A percentile compares a stretch with the other conserved stretches of the same genome.
These are phyloP conservation scores for Ecliptopera silaceata DNA, from an alignment of 2,888 invertebrate genomes.

Conservation along the genomic window DNA sequence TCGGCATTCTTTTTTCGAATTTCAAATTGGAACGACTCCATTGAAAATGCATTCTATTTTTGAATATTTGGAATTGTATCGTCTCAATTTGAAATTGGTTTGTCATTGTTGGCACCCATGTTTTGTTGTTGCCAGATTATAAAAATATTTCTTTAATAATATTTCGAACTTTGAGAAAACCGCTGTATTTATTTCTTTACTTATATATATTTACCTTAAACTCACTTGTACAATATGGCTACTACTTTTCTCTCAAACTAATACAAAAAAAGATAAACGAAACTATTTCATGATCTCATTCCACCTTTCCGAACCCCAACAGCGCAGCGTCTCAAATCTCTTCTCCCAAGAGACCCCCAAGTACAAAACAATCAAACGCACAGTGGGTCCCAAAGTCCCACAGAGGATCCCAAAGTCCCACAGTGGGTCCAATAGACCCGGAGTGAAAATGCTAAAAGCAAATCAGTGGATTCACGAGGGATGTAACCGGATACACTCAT, in stretches of 20 bases:
- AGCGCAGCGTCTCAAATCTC: slow-evolving; percentile 18
- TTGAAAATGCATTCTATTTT: slow-evolving; percentile 51
- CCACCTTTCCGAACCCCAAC: slow-evolving; percentile 4
- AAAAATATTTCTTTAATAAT: background rate
- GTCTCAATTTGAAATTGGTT: slow-evolving; percentile 46
- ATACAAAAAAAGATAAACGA: background rate
- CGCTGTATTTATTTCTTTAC: too few species aligned
- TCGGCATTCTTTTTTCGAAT: slow-evolving; percentile 50
- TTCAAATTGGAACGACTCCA: slow-evolving; percentile 65
- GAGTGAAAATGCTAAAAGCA: slow-evolving; percentile 53
- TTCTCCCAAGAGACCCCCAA: slow-evolving; percentile 19
- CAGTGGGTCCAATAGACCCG: slow-evolving; percentile 14
- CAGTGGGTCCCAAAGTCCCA: slow-evolving; percentile 19
- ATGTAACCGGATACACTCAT: slow-evolving; percentile 68
- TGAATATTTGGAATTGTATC: slow-evolving; percentile 59
- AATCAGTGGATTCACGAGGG: slow-evolving; percentile 55
- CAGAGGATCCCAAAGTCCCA: background rate
- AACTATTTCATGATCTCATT: slow-evolving; percentile 2
- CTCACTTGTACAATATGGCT: too few species aligned
- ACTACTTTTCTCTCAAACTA: too few species aligned
- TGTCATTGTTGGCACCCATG: slow-evolving; percentile 31
- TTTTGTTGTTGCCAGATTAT: slow-evolving; percentile 14
- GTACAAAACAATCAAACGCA: slow-evolving; percentile 33
- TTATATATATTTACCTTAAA: too few species aligned
- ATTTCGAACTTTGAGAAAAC: background rate